phyloP scores from a whole-genome alignment of 2,797 vertebrate species.

The Nyctalus aviator region DNA sequence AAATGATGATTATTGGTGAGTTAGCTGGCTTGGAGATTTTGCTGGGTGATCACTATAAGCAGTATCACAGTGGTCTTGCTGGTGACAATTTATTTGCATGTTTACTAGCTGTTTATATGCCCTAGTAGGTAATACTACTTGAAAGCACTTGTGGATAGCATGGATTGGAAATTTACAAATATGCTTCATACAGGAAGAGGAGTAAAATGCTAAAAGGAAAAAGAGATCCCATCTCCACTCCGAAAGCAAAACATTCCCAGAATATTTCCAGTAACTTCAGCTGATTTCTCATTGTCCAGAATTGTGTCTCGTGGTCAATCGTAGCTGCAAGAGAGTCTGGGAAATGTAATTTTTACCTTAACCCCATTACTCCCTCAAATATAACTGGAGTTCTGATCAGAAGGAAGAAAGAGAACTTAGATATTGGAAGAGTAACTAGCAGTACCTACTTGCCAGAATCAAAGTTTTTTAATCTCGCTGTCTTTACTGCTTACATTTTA shows the following conservation, averaged over 20 bases:
- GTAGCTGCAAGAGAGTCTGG: not conserved
- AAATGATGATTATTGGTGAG: not conserved
- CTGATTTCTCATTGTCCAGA: not conserved
- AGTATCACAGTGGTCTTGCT: not conserved
- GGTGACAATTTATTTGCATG: not conserved
- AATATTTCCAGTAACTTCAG: not conserved
- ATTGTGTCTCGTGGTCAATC: not conserved
- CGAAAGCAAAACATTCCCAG: not conserved
- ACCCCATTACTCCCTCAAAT: not conserved
- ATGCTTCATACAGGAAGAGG: not conserved
- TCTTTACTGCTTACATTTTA: not conserved
- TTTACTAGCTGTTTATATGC: not conserved
- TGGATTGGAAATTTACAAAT: not conserved
- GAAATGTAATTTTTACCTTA: not conserved
- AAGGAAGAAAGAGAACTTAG: not conserved
- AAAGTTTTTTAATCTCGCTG: not conserved
- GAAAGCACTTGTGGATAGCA: not conserved
- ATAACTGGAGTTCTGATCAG: not conserved
- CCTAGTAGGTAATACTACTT: not conserved
- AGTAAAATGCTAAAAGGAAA: not conserved
- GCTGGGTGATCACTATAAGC: not conserved
- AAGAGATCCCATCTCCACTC: not conserved
- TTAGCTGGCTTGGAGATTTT: not conserved
- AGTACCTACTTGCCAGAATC: not conserved
- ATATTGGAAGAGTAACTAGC: not conserved